Conservation (phyloP, 92 coral and sea anemone species). For the Porites lobata region DNA sequence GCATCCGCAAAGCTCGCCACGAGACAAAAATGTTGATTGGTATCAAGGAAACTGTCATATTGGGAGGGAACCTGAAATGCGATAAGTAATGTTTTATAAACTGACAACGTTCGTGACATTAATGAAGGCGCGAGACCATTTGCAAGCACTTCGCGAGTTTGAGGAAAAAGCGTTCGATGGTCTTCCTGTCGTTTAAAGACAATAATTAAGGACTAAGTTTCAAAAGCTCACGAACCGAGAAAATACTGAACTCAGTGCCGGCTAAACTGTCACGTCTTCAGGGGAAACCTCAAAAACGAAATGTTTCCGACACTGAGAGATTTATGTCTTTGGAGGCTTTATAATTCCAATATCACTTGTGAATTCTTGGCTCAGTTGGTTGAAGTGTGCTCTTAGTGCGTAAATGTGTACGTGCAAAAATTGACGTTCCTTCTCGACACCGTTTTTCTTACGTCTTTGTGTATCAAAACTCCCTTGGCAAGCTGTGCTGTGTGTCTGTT, state of each 20-base stretch:
- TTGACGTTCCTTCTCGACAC: neutral
- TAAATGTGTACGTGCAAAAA: neutral
- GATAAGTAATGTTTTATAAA: conserved; percentile 88
- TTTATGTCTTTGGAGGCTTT: neutral
- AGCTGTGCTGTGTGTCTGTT: neutral
- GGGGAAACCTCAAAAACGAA: conserved; percentile 3
- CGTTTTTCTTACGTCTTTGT: no score
- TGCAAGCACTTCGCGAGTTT: conserved; percentile 50
- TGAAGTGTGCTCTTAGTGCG: neutral
- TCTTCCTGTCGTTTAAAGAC: neutral
- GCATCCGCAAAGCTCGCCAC: conserved; percentile 17
- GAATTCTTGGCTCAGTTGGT: neutral
- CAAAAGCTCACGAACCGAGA: neutral
- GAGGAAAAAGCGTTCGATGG: conserved; percentile 7
- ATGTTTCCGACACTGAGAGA: conserved; percentile 9
- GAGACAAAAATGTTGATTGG: conserved; percentile 48
- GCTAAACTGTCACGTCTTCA: neutral
- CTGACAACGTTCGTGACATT: conserved; percentile 78
- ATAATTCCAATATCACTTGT: conserved; percentile 12
- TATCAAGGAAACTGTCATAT: conserved; percentile 74
- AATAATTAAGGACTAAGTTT: neutral
- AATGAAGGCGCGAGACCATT: conserved; percentile 52
- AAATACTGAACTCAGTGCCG: neutral
- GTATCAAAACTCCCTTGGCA: neutral
- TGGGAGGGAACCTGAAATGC: conserved; percentile 78